Evolutionary conservation across 2,797 vertebrate species (phyloP).

Genomic region (Acipenser ruthenus): DNA sequence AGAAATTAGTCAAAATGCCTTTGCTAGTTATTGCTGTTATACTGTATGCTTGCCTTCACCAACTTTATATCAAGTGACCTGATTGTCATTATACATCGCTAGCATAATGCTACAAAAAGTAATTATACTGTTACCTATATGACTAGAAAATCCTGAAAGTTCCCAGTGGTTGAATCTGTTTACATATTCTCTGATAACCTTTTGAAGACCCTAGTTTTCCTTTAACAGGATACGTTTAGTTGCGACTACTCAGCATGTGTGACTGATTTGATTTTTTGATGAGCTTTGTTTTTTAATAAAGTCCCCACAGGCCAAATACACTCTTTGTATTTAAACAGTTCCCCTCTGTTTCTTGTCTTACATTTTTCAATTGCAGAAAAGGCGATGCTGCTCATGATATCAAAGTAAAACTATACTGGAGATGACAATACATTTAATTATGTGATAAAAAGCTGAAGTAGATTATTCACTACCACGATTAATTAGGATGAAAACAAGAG

Average conservation of each 20-base stretch:
- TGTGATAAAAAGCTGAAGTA: neutral
- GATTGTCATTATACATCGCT: no score
- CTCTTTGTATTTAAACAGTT: neutral
- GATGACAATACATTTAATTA: conserved; percentile 1
- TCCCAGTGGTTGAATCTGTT: no score
- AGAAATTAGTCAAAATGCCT: no score
- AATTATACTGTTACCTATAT: no score
- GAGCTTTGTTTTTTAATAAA: neutral
- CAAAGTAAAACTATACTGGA: neutral
- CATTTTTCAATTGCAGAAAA: neutral
- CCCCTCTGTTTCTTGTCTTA: neutral
- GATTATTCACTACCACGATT: neutral
- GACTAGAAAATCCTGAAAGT: no score
- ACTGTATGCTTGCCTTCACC: no score
- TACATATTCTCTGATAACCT: no score
- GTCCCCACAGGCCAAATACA: neutral
- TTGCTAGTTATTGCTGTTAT: no score
- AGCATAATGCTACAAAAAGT: no score
- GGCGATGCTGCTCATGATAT: neutral
- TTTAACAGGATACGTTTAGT: no score
- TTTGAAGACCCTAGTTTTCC: no score
- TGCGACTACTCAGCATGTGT: neutral
- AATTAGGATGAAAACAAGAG: neutral
- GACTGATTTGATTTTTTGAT: neutral
- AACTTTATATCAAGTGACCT: no score